phyloP scores from a whole-genome alignment of 1,140 invertebrate species.

The Solenopsis invicta region DNA sequence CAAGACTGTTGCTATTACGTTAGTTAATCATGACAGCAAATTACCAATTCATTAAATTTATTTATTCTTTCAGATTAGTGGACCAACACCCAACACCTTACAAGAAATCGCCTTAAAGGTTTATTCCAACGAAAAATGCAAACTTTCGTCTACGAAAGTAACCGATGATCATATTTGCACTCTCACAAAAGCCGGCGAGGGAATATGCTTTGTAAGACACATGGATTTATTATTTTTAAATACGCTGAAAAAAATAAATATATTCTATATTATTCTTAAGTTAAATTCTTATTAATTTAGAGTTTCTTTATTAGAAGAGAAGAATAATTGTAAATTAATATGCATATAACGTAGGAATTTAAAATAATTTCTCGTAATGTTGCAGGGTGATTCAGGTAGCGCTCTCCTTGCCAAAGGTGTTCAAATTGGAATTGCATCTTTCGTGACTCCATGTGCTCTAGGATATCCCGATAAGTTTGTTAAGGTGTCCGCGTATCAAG shows the following conservation, averaged over 20 bases:
- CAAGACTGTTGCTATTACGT: neutral
- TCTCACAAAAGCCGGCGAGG: conserved; percentile 84
- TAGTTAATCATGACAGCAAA: neutral
- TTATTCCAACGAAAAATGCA: conserved; percentile 82
- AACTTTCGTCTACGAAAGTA: conserved; percentile 73
- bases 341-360: neutral
- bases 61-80: conserved; percentile 79
- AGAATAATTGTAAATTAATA: neutral
- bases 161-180: conserved; percentile 86
- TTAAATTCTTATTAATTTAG: neutral
- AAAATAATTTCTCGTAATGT: conserved; percentile 53
- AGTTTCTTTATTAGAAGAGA: neutral
- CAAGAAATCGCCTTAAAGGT: conserved; percentile 84
- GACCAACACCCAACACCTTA: conserved; percentile 83
- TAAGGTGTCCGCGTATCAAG: conserved; percentile 85
- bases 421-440: conserved; percentile 89
- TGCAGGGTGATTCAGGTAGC: conserved; percentile 89
- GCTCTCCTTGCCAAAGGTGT: conserved; percentile 85
- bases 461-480: conserved; percentile 90
- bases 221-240: neutral
- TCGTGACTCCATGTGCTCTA: conserved; percentile 89
- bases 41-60: neutral
- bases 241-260: no score
- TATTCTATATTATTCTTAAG: neutral
- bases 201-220: conserved; percentile 85